Conservation (phyloP, 2,797 vertebrate genomes). For the Mus caroli region DNA sequence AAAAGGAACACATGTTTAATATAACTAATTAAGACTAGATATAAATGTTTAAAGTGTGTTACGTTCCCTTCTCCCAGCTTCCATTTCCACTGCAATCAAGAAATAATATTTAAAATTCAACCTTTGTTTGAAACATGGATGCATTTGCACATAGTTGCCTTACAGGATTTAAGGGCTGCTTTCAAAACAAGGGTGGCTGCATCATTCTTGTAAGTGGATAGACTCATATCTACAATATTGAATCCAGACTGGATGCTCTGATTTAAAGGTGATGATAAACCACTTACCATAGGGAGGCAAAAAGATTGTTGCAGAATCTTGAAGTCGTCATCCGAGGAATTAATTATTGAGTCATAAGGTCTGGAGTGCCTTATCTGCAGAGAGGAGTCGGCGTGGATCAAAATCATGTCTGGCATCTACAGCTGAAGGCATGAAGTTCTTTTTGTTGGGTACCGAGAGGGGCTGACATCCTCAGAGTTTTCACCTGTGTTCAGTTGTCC, state of each 20-base stretch:
- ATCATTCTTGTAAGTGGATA: not conserved
- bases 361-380: slow-evolving; percentile 25
- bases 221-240: not conserved
- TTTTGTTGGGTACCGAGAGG: not conserved
- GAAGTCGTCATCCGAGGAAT: slow-evolving; percentile 20
- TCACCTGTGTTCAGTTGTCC: slow-evolving; percentile 38
- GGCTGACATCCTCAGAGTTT: not conserved
- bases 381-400: not conserved
- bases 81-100: not conserved
- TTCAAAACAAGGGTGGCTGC: not conserved
- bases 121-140: slow-evolving; percentile 53
- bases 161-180: not conserved
- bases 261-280: slow-evolving; percentile 34
- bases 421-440: slow-evolving; percentile 13
- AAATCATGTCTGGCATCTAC: not conserved
- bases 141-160: slow-evolving; percentile 9
- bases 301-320: not conserved
- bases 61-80: not conserved
- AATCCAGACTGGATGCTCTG: not conserved
- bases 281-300: not conserved
- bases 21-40: slow-evolving; percentile 46
- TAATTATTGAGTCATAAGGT: not conserved
- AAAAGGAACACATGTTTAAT: not conserved
- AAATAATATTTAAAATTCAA: slow-evolving; percentile 59
- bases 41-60: slow-evolving; percentile 41